phyloP scores from a whole-genome alignment of 2,797 vertebrate species.

The Philypnodon macrostomus region DNA sequence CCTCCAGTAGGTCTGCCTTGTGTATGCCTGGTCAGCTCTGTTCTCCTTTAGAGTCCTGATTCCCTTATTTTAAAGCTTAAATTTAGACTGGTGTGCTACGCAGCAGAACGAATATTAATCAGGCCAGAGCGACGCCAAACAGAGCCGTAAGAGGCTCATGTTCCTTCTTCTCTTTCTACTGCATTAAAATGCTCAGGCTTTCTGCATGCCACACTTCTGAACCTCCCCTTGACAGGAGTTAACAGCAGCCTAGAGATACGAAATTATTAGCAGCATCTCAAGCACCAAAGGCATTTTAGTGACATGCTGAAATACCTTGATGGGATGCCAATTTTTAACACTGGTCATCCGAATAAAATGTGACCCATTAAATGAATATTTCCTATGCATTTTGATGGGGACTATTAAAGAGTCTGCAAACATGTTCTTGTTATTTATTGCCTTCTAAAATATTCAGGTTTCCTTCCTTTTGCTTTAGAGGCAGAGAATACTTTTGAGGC shows the following conservation, averaged over 20 bases:
- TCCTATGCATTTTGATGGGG: constrained; percentile 55
- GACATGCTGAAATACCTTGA: constrained; percentile 51
- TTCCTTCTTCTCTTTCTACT: constrained; percentile 39
- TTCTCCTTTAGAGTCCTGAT: constrained; percentile 33
- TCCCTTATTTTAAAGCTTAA: constrained; percentile 68
- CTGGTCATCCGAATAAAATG: constrained; percentile 54
- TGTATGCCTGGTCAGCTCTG: constrained; percentile 35
- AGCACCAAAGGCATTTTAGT: constrained; percentile 50
- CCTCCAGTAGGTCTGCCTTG: constrained; percentile 34
- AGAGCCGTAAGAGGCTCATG: constrained; percentile 45
- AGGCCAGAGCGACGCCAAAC: constrained; percentile 61
- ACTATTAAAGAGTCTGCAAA: constrained; percentile 41
- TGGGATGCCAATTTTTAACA: constrained; percentile 41
- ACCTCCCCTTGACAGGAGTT: constrained; percentile 41
- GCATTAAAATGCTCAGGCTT: constrained; percentile 54
- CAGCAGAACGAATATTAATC: constrained; percentile 78
- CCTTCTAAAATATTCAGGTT: constrained; percentile 25
- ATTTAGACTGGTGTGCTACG: constrained; percentile 73
- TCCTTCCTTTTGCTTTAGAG: constrained; percentile 41
- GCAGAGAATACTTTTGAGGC: constrained; percentile 42
- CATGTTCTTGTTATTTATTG: constrained; percentile 52
- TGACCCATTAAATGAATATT: constrained; percentile 58
- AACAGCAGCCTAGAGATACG: constrained; percentile 43
- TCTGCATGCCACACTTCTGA: constrained; percentile 34
- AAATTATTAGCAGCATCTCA: constrained; percentile 50